Base-by-base conservation (phyloP, 2,888 invertebrate genomes). In the Pasiphila rectangulata region DNA sequence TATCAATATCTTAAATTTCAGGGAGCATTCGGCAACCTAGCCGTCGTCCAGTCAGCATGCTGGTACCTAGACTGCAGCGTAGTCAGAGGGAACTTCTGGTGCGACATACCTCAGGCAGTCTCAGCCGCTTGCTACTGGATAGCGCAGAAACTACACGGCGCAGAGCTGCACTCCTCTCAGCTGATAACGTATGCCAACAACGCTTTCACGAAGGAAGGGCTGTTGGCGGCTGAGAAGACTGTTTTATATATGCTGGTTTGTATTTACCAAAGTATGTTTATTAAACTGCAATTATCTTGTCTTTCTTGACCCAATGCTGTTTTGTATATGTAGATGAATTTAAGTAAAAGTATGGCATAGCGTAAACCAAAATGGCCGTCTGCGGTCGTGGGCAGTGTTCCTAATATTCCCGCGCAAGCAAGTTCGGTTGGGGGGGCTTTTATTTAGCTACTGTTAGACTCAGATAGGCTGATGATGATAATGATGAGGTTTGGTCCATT, bases 121-220 rank as follows among this genome's bases (percentile, higher is more conserved):
- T 75, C 79, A 0, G 70, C 83, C 1, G 84, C 85, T 2, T 80
- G 83, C 44, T 83, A 69, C 56, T 87, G 86, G 87, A 75, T 86
- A 35, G 77, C 85, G 0, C 69, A 73, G 59, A 87, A 87, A 47
- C 46, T 77, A 1, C 65, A 78, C 7, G 83, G 81, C 0, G 64
- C 72, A 0, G 51, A 51, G 0, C n/a, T 59, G 0, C 27, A 66
- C 0, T 75, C 79, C 0, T 32, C 46, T 1, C 69, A 51, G 27
- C 63, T 85, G 1, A 75, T 79, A 2, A 73, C 54, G 35, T 70
- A 40, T 15, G 59, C 82, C 0, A 62, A 66, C 5, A 38, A 64
- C 0, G 80, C 79, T 0, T 86, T 85, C 40, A 61, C 66, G 0
- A 23, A 50, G 4, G 44, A 57, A 0, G 45, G 54, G 3, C 55